These are phyloP conservation scores for Adrianichthys oophorus DNA, from an alignment of 2,797 vertebrate genomes.

Conservation along the genomic window DNA sequence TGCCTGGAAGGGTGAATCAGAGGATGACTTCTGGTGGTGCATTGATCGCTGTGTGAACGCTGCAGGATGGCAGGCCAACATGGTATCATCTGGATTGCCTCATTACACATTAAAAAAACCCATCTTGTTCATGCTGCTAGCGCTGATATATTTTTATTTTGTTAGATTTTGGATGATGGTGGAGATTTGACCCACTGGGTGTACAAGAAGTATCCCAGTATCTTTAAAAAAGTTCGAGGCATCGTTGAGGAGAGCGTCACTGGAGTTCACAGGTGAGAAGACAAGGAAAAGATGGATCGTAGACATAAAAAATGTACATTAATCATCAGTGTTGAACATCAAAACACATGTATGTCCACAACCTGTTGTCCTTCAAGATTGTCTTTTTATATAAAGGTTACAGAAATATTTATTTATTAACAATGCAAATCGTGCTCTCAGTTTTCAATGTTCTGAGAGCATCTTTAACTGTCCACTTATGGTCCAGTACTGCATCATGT, in stretches of 20 bases:
- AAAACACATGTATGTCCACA: too few relatives aligned
- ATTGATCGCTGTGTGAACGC: slow-evolving; percentile 95
- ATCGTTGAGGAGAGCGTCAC: slow-evolving; percentile 99
- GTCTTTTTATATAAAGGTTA: too few relatives aligned
- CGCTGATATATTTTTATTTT: slow-evolving; percentile 22
- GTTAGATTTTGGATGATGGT: slow-evolving; percentile 94
- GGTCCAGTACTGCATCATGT: too few relatives aligned
- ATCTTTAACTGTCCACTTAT: too few relatives aligned
- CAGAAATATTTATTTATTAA: too few relatives aligned
- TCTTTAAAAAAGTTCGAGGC: slow-evolving; percentile 96
- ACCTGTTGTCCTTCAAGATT: too few relatives aligned
- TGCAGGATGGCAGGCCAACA: slow-evolving; percentile 96
- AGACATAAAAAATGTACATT: neutral
- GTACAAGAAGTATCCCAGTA: slow-evolving; percentile 97
- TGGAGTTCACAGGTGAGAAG: slow-evolving; percentile 91
- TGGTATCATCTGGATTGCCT: slow-evolving; percentile 77
- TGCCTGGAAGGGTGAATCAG: slow-evolving; percentile 98
- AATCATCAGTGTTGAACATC: too few relatives aligned
- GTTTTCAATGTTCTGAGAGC: too few relatives aligned
- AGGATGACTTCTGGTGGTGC: slow-evolving; percentile 99
- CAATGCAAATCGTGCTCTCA: too few relatives aligned
- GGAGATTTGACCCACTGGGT: slow-evolving; percentile 99
- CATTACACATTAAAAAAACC: slow-evolving; percentile 1
- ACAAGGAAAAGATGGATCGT: too few relatives aligned
- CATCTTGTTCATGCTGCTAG: neutral